A percentile compares a stretch with the other conserved stretches of the same genome.
Evolutionary conservation across 92 coral and sea anemone species (phyloP).

Genomic region (Zoanthus gigantus): DNA sequence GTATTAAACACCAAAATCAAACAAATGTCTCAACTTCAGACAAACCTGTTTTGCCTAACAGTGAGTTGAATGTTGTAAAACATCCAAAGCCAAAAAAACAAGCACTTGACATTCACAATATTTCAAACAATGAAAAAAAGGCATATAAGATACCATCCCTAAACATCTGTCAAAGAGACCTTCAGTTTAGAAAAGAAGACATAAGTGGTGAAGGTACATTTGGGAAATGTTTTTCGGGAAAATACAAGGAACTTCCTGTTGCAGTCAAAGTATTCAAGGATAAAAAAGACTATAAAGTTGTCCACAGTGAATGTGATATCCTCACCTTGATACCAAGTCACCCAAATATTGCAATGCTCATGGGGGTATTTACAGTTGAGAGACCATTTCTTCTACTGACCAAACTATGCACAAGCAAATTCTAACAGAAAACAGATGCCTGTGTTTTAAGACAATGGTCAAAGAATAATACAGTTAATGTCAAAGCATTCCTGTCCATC

Average conservation of each 20-base stretch:
- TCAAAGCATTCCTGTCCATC: background rate
- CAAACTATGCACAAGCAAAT: conserved; percentile 10
- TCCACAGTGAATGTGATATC: conserved; percentile 1
- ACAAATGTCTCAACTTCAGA: background rate
- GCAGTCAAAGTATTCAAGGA: conserved; percentile 20
- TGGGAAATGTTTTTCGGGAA: conserved; percentile 7
- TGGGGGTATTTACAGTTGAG: conserved; percentile 4
- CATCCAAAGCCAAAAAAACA: background rate
- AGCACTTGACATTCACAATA: background rate
- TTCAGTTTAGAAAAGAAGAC: background rate
- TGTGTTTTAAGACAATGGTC: background rate
- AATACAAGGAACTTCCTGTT: background rate
- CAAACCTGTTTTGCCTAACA: background rate
- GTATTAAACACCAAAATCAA: background rate
- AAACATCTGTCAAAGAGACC: background rate
- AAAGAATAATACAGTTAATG: background rate
- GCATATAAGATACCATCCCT: background rate
- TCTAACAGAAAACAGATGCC: background rate
- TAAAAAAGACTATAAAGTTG: background rate
- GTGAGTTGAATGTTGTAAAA: background rate
- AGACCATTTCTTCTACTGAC: conserved; percentile 20
- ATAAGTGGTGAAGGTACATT: background rate
- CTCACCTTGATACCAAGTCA: conserved; percentile 20
- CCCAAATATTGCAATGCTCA: conserved; percentile 18
- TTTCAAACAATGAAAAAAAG: background rate